Evolutionary conservation across 2,113 vertebrate species (phyloP).

Genomic region (Xiphophorus hellerii): DNA sequence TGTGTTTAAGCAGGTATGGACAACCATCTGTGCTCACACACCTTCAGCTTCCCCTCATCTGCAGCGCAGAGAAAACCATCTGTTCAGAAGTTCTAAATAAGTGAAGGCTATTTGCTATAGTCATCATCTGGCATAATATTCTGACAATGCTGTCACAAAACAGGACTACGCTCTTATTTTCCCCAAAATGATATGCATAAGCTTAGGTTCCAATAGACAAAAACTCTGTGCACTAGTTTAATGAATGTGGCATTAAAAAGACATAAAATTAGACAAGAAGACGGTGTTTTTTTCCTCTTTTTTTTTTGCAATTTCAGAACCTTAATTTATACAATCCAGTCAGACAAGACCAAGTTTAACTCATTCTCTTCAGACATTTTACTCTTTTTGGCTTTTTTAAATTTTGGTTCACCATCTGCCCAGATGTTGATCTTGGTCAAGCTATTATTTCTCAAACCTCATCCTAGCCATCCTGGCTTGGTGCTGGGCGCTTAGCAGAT

Average conservation of each 20-base stretch:
- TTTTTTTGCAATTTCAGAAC: background rate
- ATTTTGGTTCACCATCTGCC: too few species aligned
- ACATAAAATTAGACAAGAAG: background rate
- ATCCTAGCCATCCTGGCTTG: too few species aligned
- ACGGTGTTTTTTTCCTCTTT: too few species aligned
- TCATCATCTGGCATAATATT: conserved; percentile 7
- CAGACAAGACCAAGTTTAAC: background rate
- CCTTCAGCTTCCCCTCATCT: conserved; percentile 18
- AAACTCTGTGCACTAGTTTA: background rate
- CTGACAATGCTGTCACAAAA: background rate
- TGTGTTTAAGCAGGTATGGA: conserved; percentile 38
- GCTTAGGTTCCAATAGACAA: background rate
- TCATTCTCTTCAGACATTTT: background rate
- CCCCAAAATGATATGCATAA: background rate
- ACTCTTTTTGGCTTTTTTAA: too few species aligned
- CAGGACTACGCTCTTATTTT: background rate
- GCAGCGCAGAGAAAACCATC: conserved; percentile 31
- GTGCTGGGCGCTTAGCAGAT: too few species aligned
- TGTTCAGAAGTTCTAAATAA: conserved; percentile 22
- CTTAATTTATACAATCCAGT: background rate
- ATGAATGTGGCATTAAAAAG: background rate
- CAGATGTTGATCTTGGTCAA: too few species aligned
- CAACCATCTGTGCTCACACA: conserved; percentile 32
- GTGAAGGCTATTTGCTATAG: background rate
- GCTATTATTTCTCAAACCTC: too few species aligned